Evolutionary conservation across 2,113 vertebrate genomes (phyloP).

Genomic region (Gadus chalcogrammus): DNA sequence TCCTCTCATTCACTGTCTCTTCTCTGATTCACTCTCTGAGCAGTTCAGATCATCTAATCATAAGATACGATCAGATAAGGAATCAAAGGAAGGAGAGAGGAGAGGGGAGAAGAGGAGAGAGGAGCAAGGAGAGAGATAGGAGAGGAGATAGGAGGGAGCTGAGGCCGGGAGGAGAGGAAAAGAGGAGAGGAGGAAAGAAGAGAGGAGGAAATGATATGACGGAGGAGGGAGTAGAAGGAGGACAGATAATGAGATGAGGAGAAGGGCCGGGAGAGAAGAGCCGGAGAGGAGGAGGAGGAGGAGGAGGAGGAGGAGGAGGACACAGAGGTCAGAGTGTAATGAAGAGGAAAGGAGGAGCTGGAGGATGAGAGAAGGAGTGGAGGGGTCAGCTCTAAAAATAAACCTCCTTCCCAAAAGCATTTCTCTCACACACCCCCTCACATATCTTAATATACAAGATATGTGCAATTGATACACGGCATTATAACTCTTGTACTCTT

Average conservation of each 20-base stretch:
- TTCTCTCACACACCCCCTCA: too few species aligned
- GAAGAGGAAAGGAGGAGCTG: neutral
- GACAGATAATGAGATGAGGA: neutral
- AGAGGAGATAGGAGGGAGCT: slow-evolving; percentile 9
- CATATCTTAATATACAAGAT: too few species aligned
- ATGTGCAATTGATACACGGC: too few species aligned
- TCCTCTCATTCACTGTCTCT: too few species aligned
- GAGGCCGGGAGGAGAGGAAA: neutral
- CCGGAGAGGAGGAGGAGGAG: neutral
- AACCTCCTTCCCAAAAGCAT: too few species aligned
- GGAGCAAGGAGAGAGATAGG: slow-evolving; percentile 8
- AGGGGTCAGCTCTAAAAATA: neutral
- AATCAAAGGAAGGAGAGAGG: slow-evolving; percentile 3
- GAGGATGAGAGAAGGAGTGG: neutral
- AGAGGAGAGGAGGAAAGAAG: slow-evolving; percentile 1
- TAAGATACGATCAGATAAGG: neutral
- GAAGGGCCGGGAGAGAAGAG: neutral
- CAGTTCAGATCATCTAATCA: neutral
- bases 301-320: neutral
- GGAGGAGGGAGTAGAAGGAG: neutral
- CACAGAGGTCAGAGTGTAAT: neutral
- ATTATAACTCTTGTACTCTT: too few species aligned
- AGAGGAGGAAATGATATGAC: neutral
- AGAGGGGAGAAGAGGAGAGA: neutral
- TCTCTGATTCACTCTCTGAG: slow-evolving; percentile 23